These are phyloP conservation scores for Phortica magna DNA, from an alignment of 2,888 invertebrate genomes.

Conservation along the genomic window DNA sequence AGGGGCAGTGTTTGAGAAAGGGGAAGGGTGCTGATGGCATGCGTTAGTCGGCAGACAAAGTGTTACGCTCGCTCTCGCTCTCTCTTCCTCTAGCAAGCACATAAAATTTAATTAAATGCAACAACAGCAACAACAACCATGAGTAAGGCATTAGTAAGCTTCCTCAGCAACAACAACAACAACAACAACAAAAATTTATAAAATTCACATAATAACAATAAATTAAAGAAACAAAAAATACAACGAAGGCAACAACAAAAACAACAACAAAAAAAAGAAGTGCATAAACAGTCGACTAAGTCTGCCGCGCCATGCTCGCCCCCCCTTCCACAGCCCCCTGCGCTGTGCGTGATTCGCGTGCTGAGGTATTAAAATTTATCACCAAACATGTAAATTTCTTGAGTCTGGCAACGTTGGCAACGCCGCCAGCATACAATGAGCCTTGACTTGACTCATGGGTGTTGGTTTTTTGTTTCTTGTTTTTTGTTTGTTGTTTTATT, in stretches of 20 bases:
- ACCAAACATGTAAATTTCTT: constrained; percentile 52
- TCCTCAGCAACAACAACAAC: constrained; percentile 61
- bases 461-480: constrained; percentile 19
- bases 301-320: constrained; percentile 24
- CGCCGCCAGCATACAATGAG: not conserved
- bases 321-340: not conserved
- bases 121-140: constrained; percentile 55
- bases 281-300: constrained; percentile 40
- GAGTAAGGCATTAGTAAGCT: constrained; percentile 31
- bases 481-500: constrained; percentile 44
- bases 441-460: not conserved
- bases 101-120: constrained; percentile 71
- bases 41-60: not conserved
- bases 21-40: not conserved
- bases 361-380: constrained; percentile 70
- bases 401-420: not conserved
- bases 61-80: constrained; percentile 16
- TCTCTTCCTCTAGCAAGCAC: constrained; percentile 48
- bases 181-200: constrained; percentile 57
- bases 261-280: constrained; percentile 58
- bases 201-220: constrained; percentile 73
- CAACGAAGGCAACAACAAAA: too few relatives aligned
- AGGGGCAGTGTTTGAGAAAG: not conserved
- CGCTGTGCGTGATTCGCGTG: constrained; percentile 23
- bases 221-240: constrained; percentile 62